Evolutionary conservation across 2,113 vertebrate genomes (phyloP), one percentile per base, ranked within the genome.

Genomic region (Trematocara stigmaticum): DNA sequence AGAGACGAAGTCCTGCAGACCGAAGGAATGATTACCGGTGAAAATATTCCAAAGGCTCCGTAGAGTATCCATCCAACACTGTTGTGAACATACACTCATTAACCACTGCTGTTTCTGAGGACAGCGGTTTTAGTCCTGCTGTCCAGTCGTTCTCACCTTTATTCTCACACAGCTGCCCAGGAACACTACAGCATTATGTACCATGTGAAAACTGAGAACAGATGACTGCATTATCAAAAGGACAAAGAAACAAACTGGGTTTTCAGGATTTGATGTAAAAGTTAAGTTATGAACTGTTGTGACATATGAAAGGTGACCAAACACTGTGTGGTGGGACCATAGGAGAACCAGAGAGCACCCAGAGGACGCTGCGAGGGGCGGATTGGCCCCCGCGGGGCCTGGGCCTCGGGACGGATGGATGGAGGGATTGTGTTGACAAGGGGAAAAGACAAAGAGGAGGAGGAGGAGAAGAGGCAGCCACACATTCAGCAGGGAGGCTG

Each of bases 401-500:
- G 10, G 76, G 85, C 88, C 86, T 92, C 69, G 71, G 89, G 88
- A 94, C 86, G 90, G 91, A 94, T 94, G 91, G 94, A 90, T 91
- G 85, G 83, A 89, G 89, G 90, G 92, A 94, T 93, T 90, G 92
- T 93, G 89, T 95, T 96, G 96, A 96, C 96, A 96, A 91, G 93
- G 92, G 93, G 94, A 91, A 94, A 93, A 93, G 94, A 94, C 80
- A 87, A 92, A 88, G 90, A 89, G 84, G 82, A 88, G 86, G 90
- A 87, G 87, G 88, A 91, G 79, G 84, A 83, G 78, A 40, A 87
- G 84, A 84, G 78, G 88, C 91, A 91, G 92, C 89, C 90, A 93
- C 91, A 91, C 89, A 51, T 95, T 86, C 95, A 94, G 95, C 93
- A 47, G 93, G 94, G 94, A 96, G 91, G 86, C 92, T 91, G 85